Conservation (phyloP, 2,888 invertebrate species). For the Punctoribates punctum region DNA sequence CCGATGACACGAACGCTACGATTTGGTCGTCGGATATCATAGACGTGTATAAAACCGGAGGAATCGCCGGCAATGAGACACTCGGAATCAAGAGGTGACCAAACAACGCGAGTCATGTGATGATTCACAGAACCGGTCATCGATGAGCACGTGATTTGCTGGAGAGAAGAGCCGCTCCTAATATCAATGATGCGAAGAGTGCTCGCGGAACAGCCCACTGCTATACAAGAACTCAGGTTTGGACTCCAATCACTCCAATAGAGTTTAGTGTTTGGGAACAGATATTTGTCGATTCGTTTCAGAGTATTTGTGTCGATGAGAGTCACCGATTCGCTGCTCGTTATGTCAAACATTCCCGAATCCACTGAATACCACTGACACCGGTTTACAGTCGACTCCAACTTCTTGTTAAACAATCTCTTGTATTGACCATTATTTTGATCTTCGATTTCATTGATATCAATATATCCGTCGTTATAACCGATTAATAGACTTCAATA, state of each 20-base stretch:
- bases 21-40: conserved; percentile 41
- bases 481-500: conserved; percentile 17
- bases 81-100: conserved; percentile 43
- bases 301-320: conserved; percentile 40
- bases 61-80: conserved; percentile 44
- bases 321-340: conserved; percentile 13
- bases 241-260: conserved; percentile 43
- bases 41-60: conserved; percentile 41
- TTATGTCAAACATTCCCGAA: conserved; percentile 35
- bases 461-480: conserved; percentile 17
- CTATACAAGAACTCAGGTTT: not conserved
- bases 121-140: conserved; percentile 27
- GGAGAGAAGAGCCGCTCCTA: conserved; percentile 35
- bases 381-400: conserved; percentile 12
- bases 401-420: not conserved
- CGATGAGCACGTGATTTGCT: conserved; percentile 37
- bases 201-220: conserved; percentile 35
- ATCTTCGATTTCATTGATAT: conserved; percentile 8
- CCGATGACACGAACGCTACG: conserved; percentile 18
- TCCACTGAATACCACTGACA: conserved; percentile 40
- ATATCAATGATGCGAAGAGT: conserved; percentile 41
- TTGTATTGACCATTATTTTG: conserved; percentile 9
- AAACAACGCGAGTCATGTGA: conserved; percentile 39
- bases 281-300: conserved; percentile 27
- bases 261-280: conserved; percentile 30